Percentiles rank a stretch among this genome's conserved stretches.
Evolutionary conservation across 2,888 invertebrate genomes (phyloP).

Genomic region (Ariolimax columbianus): DNA sequence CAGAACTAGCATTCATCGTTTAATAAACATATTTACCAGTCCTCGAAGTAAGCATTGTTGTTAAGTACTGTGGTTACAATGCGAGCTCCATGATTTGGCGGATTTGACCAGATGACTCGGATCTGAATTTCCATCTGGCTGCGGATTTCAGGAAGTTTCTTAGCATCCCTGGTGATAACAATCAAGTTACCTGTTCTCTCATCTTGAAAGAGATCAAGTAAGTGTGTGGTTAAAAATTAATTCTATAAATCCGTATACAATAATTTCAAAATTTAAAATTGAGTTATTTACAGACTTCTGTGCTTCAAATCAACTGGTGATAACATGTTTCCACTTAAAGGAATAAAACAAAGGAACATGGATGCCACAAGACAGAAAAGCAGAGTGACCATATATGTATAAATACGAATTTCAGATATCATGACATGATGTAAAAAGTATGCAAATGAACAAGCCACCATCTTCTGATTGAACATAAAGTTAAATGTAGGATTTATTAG

Average conservation of each 20-base stretch:
- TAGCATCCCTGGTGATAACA: slow-evolving; percentile 85
- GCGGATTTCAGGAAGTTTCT: slow-evolving; percentile 84
- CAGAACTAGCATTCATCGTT: background rate
- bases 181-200: slow-evolving; percentile 87
- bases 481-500: too few species aligned
- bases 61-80: slow-evolving; percentile 91
- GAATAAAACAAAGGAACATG: too few species aligned
- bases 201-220: slow-evolving; percentile 8
- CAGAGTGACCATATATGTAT: too few species aligned
- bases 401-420: too few species aligned
- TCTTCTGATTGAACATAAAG: too few species aligned
- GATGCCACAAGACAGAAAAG: too few species aligned
- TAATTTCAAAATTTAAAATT: too few species aligned
- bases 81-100: slow-evolving; percentile 95
- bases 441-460: too few species aligned
- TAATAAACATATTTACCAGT: slow-evolving; percentile 84
- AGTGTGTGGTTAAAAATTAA: background rate
- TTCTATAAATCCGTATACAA: background rate
- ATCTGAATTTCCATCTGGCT: slow-evolving; percentile 90
- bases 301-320: too few species aligned
- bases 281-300: too few species aligned
- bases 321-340: too few species aligned
- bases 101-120: slow-evolving; percentile 96
- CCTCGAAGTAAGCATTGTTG: slow-evolving; percentile 85
- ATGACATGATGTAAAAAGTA: too few species aligned